Conservation (phyloP, 2,113 vertebrate species). For the Anas platyrhynchos region DNA sequence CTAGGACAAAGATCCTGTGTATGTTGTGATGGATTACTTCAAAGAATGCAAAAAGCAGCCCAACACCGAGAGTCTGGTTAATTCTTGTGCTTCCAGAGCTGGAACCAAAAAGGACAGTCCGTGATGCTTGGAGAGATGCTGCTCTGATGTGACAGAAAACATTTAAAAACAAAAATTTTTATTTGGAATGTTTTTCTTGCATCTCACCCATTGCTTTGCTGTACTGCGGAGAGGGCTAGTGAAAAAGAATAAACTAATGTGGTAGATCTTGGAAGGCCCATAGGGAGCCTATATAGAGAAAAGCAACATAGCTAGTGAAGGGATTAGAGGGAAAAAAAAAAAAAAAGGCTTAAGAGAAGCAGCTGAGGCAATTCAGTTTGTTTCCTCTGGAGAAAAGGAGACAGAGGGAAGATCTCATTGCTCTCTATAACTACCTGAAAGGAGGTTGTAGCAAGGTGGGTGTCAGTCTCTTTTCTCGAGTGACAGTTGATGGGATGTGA, state of each 20-base stretch:
- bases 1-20: rapidly evolving
- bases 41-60: rapidly evolving
- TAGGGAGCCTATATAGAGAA: constrained; percentile 54
- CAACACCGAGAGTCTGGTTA: not conserved
- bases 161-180: not conserved
- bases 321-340: no score
- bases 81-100: not conserved
- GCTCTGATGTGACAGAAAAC: not conserved
- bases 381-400: no score
- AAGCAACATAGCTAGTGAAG: no score
- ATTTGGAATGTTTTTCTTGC: not conserved
- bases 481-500: no score
- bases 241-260: constrained; percentile 60
- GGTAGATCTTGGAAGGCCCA: constrained; percentile 55
- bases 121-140: not conserved
- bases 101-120: not conserved
- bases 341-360: no score
- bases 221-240: constrained; percentile 19
- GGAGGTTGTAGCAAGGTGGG: no score
- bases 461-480: no score
- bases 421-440: no score
- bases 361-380: no score
- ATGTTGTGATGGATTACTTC: rapidly evolving
- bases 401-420: no score
- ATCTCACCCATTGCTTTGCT: constrained; percentile 21